Evolutionary conservation across 2,888 invertebrate genomes (phyloP).

Genomic region (Cerceris rybyensis): DNA sequence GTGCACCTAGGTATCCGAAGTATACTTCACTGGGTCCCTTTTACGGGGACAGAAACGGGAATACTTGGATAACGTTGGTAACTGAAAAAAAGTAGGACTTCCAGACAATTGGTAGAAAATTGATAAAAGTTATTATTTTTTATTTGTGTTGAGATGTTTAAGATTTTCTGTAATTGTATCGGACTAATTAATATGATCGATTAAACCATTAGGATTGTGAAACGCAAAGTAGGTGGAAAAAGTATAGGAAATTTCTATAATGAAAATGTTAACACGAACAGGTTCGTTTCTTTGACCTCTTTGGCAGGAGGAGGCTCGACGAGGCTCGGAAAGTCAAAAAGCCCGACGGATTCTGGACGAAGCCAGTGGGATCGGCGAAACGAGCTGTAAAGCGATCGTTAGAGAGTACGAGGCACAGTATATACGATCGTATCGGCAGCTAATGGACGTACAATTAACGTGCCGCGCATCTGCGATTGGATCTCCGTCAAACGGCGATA

Average conservation of each 20-base stretch:
- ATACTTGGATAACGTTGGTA: constrained; percentile 2
- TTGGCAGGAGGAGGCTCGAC: background rate
- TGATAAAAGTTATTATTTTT: too few relatives aligned
- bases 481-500: constrained; percentile 76
- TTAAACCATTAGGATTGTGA: too few relatives aligned
- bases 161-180: too few relatives aligned
- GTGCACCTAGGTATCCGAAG: background rate
- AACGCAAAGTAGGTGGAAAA: too few relatives aligned
- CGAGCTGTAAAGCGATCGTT: constrained; percentile 65
- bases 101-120: too few relatives aligned
- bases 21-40: constrained; percentile 3
- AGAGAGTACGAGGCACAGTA: constrained; percentile 58
- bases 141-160: too few relatives aligned
- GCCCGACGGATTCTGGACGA: constrained; percentile 31
- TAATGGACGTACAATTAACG: constrained; percentile 78
- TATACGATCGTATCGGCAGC: constrained; percentile 74
- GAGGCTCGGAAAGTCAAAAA: constrained; percentile 31
- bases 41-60: background rate
- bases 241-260: too few relatives aligned
- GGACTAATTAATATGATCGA: too few relatives aligned
- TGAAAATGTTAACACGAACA: too few relatives aligned
- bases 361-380: constrained; percentile 44
- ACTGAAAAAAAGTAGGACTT: too few relatives aligned
- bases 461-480: constrained; percentile 75
- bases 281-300: too few relatives aligned